phyloP scores from a whole-genome alignment of 1,140 invertebrate genomes.

The Neomicropteryx cornuta region DNA sequence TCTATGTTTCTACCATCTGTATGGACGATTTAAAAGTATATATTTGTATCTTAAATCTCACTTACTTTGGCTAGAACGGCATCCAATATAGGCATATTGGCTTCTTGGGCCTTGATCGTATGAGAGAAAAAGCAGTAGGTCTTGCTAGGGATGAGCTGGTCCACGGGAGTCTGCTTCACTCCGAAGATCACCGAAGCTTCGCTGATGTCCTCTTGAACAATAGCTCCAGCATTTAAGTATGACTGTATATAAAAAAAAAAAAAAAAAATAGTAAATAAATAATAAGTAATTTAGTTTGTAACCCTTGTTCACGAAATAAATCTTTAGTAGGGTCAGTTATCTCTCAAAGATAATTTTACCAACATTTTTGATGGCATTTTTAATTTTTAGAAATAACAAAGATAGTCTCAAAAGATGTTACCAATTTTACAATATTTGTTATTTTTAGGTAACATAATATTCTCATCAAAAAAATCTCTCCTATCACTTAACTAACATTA shows the following conservation, averaged over 20 bases:
- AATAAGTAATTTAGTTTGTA: not conserved
- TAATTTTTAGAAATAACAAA: no score
- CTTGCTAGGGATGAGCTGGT: slow-evolving; percentile 86
- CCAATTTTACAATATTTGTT: no score
- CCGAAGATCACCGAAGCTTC: slow-evolving; percentile 94
- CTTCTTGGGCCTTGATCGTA: slow-evolving; percentile 97
- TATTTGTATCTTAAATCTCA: no score
- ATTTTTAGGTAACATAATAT: no score
- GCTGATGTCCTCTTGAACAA: slow-evolving; percentile 92
- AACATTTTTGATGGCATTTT: no score
- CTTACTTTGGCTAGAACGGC: slow-evolving; percentile 83
- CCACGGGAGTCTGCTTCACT: slow-evolving; percentile 95
- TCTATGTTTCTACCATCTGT: no score
- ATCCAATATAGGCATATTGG: slow-evolving; percentile 95
- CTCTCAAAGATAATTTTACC: no score
- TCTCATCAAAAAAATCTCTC: no score
- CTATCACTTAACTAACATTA: no score
- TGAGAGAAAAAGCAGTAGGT: slow-evolving; percentile 99
- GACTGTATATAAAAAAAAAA: slow-evolving; percentile 43
- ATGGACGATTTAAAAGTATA: no score
- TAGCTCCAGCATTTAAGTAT: slow-evolving; percentile 80
- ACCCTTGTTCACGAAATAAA: not conserved
- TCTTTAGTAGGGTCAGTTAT: not conserved
- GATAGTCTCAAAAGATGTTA: no score
- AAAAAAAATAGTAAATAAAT: no score